Base-by-base conservation (phyloP, 1,140 invertebrate genomes). In the Drosophila rufa region DNA sequence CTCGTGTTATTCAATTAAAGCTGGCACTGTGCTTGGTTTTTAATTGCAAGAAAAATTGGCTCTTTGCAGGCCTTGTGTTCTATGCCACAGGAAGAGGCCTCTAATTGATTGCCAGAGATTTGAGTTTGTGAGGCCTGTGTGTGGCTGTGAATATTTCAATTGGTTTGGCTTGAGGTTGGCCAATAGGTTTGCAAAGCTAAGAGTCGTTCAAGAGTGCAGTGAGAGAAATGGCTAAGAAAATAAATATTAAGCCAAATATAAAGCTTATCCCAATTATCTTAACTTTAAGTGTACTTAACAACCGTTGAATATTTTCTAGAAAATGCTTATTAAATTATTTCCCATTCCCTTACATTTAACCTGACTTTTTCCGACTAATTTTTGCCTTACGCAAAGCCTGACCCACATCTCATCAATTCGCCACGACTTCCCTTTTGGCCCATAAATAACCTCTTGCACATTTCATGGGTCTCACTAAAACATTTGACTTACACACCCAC, bases 1-100 rank as follows among this genome's bases (percentile, higher is more conserved):
- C 51, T 77, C 65, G 79, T 83, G 77, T 83, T 87, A 89, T 89
- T 87, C 84, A 84, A 87, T 89, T 89, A 89, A 89, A 80, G 68
- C 62, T 61, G 51, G 65, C 62, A 55, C 84, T 47, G 15, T 57
- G 27, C 43, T 68, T 70, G 67, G 17, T 30, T 84, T 84, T 87
- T 89, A 87, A 84, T 87, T 83, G 84, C 77, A 84, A 69, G 80
- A 78, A 80, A 80, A 83, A 80, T 83, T 61, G 30, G 69, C 80
- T 82, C 55, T 22, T 43, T 51, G 58, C 38, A 68, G 60, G 47
- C 46, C 67, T 66, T 77, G 62, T 73, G 50, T 65, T 71, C 66
- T 45, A 43, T 15, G 47, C 4, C 6, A 55, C 7, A 68, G 33
- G 30, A 67, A 17, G 62, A 40, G 22, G 14, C 48, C 33, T 45